Base-by-base conservation (phyloP, 2,113 vertebrate genomes). In the Sula dactylatra region DNA sequence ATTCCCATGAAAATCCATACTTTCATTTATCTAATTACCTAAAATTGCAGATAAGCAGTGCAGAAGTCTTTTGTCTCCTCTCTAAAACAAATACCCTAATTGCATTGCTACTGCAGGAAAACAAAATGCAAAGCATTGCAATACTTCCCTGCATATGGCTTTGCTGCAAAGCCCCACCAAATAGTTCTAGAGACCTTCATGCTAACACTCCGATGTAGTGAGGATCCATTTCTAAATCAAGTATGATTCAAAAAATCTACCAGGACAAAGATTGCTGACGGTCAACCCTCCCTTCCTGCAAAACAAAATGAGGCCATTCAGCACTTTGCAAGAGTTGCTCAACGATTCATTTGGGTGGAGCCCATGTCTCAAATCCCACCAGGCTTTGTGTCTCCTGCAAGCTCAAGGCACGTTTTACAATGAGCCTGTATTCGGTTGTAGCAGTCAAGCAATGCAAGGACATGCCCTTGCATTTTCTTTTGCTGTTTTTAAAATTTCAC, bases 251-350 rank as follows among this genome's bases (percentile, higher is more conserved):
- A 79, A 45, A 88, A 82, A 34, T 34, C 47, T 85, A 16, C 66
- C 25, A 66, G 56, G 72, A 65, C 32, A 61, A 64, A 94, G 71
- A 76, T 22, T 89, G 77, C 77, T 31, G 45, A 91, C 74, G 65
- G 77, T 36, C 62, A 79, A 13, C 26, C 29, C 69, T 86, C 70
- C n/a, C 88, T 94, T 94, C 86, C 94, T 94, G 86, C 12, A 84
- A 29, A 85, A 82, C 88, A 54, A 97, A 97, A 73, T 36, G 42
- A 86, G 42, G 90, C 74, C 59, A 80, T n/a, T 90, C 94, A 85
- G 95, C 91, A 87, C 67, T 95, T 92, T 15, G 56, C 69, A 55
- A 44, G 73, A 94, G 52, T 79, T 94, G 77, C 88, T 95, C 71
- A 91, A 77, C 21, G 3, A 44, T 59, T 88, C 73, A 49, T 79